Evolutionary conservation across 2,113 vertebrate species (phyloP).

Genomic region (Coptodon rendalli): DNA sequence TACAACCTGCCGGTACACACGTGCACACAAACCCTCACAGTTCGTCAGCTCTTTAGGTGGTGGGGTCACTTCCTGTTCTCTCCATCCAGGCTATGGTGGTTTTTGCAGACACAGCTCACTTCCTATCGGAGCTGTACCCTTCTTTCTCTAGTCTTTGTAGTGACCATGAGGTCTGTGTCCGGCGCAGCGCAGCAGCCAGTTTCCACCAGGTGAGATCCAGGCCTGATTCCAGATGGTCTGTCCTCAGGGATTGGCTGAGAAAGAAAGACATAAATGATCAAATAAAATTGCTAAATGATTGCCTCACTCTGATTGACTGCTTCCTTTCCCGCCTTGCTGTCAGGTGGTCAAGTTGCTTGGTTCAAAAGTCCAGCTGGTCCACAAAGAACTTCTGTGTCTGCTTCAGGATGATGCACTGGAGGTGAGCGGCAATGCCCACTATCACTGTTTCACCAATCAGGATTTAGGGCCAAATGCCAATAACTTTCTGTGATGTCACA

Average conservation of each 20-base stretch:
- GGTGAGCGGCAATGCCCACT: conserved; percentile 66
- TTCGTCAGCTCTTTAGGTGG: not conserved
- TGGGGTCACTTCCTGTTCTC: not conserved
- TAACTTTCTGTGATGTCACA: not conserved
- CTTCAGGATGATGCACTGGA: conserved; percentile 91
- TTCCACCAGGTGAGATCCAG: conserved; percentile 85
- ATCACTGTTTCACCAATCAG: not conserved
- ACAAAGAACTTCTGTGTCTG: conserved; percentile 85
- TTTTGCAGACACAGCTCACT: conserved; percentile 87
- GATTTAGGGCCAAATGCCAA: not conserved
- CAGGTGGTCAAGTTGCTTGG: conserved; percentile 91
- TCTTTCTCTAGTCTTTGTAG: conserved; percentile 90
- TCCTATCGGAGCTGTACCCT: conserved; percentile 87
- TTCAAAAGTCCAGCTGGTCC: conserved; percentile 82
- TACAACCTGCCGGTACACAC: conserved; percentile 86
- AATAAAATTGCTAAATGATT: not conserved
- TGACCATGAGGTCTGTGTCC: conserved; percentile 86
- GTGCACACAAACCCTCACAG: not conserved
- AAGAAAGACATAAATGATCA: not conserved
- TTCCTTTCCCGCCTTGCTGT: conserved; percentile 21
- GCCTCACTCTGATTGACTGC: not conserved
- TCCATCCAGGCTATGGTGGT: conserved; percentile 83
- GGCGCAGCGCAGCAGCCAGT: conserved; percentile 83
- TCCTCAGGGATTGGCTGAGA: not conserved
- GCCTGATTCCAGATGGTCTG: not conserved